These are phyloP conservation scores for Poeciliopsis paucimaculata DNA, from an alignment of 2,797 vertebrate genomes.

Conservation along the genomic window DNA sequence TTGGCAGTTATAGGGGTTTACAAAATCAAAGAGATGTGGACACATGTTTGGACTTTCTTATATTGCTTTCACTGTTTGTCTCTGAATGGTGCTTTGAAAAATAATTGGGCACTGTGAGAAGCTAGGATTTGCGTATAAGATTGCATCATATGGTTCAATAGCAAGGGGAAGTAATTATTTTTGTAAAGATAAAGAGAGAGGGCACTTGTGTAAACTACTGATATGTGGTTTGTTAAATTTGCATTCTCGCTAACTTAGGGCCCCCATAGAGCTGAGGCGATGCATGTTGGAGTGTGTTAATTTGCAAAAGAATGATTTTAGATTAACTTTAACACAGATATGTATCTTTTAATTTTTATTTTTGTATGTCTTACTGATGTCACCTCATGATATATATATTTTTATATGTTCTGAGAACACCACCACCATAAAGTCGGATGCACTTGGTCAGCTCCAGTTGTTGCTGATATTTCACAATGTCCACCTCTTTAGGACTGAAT, in stretches of 20 bases:
- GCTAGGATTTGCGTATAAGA: not conserved
- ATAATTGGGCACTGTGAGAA: not conserved
- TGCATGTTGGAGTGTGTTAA: not conserved
- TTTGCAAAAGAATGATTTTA: conserved; percentile 1
- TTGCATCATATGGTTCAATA: not conserved
- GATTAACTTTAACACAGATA: not conserved
- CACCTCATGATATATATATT: not conserved
- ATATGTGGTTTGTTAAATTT: not conserved
- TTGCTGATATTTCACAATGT: not conserved
- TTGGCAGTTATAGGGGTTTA: not conserved
- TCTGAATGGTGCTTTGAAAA: not conserved
- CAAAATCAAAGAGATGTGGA: not conserved
- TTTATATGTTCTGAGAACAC: not conserved
- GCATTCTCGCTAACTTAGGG: not conserved
- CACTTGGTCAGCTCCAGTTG: not conserved
- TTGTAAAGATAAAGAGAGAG: not conserved
- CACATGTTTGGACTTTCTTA: not conserved
- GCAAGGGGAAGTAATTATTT: not conserved
- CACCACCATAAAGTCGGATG: not conserved
- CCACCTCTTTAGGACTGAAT: not conserved
- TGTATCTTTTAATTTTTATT: not conserved
- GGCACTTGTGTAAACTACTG: not conserved
- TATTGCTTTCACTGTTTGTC: not conserved
- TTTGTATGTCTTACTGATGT: not conserved
- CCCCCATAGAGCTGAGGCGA: too few species aligned